Conservation (phyloP, 1,140 invertebrate species). For the Archegozetes longisetosus region DNA sequence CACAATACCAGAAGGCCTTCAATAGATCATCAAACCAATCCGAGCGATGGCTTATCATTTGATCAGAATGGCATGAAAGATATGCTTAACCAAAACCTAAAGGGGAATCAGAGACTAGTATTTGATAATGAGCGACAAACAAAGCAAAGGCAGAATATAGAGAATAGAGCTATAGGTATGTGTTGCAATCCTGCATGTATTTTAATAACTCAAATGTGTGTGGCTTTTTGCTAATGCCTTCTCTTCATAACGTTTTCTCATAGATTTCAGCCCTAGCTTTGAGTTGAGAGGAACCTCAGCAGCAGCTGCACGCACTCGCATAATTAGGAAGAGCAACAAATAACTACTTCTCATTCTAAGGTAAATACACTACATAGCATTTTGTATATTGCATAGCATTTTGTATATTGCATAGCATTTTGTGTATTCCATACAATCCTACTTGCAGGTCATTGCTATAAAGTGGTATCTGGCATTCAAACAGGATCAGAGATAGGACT, state of each 20-base stretch:
- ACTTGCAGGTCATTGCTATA: too few relatives aligned
- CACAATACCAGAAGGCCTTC: neutral
- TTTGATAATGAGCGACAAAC: neutral
- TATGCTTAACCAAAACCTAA: too few relatives aligned
- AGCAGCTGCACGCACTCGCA: neutral
- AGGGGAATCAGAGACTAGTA: neutral
- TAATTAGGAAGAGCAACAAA: neutral
- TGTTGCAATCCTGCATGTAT: neutral
- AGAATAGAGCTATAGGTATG: neutral
- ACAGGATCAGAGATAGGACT: too few relatives aligned
- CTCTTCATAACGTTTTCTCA: neutral
- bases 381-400: too few relatives aligned
- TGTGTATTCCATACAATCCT: too few relatives aligned
- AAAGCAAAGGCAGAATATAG: neutral
- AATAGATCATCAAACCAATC: neutral
- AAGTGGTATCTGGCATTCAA: too few relatives aligned
- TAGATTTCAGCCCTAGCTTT: neutral
- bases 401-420: too few relatives aligned
- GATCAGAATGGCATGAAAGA: neutral
- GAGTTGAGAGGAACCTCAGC: conserved; percentile 8
- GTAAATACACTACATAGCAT: too few relatives aligned
- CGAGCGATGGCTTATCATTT: neutral
- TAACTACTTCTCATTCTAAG: too few relatives aligned
- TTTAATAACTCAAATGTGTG: neutral
- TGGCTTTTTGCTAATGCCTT: neutral